phyloP scores from a whole-genome alignment of 1,140 invertebrate genomes.

The Bombus confusus region DNA sequence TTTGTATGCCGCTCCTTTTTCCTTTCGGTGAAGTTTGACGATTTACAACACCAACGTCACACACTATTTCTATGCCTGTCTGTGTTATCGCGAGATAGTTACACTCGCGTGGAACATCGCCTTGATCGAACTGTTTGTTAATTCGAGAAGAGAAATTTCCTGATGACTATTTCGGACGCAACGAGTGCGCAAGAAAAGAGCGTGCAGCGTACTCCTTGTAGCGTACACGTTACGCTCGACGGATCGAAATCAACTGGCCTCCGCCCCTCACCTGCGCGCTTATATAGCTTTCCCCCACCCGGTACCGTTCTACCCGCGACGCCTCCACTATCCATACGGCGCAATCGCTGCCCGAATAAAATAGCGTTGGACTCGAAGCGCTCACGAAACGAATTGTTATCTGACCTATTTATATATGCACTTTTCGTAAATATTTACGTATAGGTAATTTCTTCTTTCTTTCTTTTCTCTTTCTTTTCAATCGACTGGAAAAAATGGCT shows the following conservation, averaged over 20 bases:
- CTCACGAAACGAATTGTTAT: slow-evolving; percentile 47
- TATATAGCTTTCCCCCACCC: slow-evolving; percentile 73
- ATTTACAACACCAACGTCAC: slow-evolving; percentile 27
- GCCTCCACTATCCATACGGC: slow-evolving; percentile 63
- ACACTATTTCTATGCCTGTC: slow-evolving; percentile 3
- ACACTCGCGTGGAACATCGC: slow-evolving; percentile 40
- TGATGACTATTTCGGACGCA: not conserved
- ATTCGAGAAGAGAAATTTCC: not conserved
- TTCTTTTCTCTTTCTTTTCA: too few relatives aligned
- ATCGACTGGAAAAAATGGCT: not conserved
- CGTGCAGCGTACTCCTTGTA: not conserved
- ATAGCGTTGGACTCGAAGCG: slow-evolving; percentile 56
- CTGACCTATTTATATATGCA: slow-evolving; percentile 28
- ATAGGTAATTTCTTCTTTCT: not conserved
- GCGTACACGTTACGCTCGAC: slow-evolving; percentile 8
- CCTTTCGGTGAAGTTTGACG: not conserved
- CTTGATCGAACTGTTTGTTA: slow-evolving; percentile 1
- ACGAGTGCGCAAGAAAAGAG: slow-evolving; percentile 4
- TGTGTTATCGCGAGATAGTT: slow-evolving; percentile 23
- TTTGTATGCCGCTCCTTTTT: not conserved
- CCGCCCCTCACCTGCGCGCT: slow-evolving; percentile 78
- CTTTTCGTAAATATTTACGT: slow-evolving; percentile 21
- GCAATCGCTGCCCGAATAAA: slow-evolving; percentile 74
- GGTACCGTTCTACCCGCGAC: slow-evolving; percentile 46
- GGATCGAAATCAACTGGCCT: slow-evolving; percentile 77